Base-by-base conservation (phyloP, 2,797 vertebrate genomes). In the Galago senegalensis region DNA sequence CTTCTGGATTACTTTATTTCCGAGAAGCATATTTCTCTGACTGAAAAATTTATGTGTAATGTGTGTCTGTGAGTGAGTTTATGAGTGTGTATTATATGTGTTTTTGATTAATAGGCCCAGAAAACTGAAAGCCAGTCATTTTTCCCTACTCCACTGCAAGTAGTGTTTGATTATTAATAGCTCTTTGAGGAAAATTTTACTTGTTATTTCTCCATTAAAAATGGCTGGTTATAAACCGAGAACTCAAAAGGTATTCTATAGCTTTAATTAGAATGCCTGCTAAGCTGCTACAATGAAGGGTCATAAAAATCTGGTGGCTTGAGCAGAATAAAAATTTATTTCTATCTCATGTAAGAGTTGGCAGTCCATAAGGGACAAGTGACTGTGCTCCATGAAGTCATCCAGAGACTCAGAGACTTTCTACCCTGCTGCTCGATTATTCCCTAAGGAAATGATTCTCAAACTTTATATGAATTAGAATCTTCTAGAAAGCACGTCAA, bases 81-180 rank as follows among this genome's bases (percentile, higher is more conserved):
- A 84, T 58, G 23, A 49, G 10, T 53, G 11, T 37, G 12, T 65
- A 10, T 85, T 34, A 34, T 76, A 25, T 34, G 10, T 88, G 2
- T 65, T 79, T 81, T 94, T 85, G 58, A 90, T 77, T 86, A 85
- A 29, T 67, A 87, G n/a, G 14, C 80, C 5, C 21, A 93, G n/a
- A 3, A 90, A 67, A 79, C 18, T 86, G 63, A 96, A 96, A 94
- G 5, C 5, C 46, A 90, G n/a, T 84, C 53, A 77, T 56, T 95
- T 77, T 96, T 67, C 1, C 7, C 29, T 87, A 29, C 31, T 80
- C 25, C 21, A 83, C 63, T 70, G 2, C n/a, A 79, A 88, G 69
- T 13, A 70, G 25, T 70, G 1, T 76, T 79, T 83, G 79, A 82
- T 73, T 96, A 75, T 69, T 91, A 91, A 79, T 73, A 93, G 16